phyloP scores from a whole-genome alignment of 2,797 vertebrate genomes.

The Dryobates pubescens region DNA sequence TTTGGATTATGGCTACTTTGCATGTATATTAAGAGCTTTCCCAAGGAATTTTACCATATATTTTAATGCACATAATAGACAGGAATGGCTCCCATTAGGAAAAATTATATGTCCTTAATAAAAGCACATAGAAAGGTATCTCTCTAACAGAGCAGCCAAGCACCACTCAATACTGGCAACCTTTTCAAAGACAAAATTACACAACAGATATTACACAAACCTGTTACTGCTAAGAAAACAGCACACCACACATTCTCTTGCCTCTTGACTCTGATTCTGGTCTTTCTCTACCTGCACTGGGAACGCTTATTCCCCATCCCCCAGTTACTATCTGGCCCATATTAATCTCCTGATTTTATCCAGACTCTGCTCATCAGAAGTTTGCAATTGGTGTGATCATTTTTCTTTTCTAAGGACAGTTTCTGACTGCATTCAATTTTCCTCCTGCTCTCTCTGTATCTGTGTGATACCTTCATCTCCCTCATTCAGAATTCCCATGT shows the following conservation, averaged over 20 bases:
- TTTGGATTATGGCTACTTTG: conserved; percentile 5
- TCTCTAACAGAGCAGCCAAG: background rate
- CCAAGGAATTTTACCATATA: conserved; percentile 12
- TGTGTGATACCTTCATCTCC: background rate
- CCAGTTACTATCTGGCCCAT: background rate
- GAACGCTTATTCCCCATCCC: background rate
- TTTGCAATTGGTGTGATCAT: background rate
- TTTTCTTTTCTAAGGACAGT: background rate
- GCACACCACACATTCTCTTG: background rate
- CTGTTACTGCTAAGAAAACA: background rate
- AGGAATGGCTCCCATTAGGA: background rate
- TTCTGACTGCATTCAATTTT: background rate
- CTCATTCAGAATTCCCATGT: background rate
- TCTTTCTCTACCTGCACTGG: background rate
- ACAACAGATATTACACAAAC: background rate
- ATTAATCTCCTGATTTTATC: background rate
- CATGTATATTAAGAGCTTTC: conserved; percentile 9
- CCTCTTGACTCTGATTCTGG: background rate
- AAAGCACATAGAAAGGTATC: background rate
- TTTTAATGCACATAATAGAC: conserved; percentile 3
- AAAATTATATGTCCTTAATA: conserved; percentile 15
- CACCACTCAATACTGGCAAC: background rate
- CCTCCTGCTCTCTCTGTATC: background rate
- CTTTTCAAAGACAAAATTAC: background rate
- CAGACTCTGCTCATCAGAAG: background rate